Evolutionary conservation across 2,797 vertebrate genomes (phyloP).

Genomic region (Potorous gilbertii): DNA sequence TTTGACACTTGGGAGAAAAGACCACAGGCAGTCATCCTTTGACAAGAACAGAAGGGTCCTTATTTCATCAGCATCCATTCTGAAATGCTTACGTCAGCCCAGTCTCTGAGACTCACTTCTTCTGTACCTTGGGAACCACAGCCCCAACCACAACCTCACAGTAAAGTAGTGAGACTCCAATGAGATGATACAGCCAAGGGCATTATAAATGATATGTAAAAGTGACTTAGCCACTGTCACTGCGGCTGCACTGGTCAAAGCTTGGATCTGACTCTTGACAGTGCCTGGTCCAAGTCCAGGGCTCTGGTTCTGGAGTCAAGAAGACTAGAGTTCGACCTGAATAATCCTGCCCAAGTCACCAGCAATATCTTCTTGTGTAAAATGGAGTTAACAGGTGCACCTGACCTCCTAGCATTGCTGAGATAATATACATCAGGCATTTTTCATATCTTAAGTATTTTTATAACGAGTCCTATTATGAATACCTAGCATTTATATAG

Average conservation of each 20-base stretch:
- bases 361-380: not conserved
- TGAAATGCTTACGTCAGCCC: too few species aligned
- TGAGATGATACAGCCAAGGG: too few species aligned
- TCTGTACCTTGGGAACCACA: too few species aligned
- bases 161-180: not conserved
- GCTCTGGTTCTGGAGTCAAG: not conserved
- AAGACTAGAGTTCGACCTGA: not conserved
- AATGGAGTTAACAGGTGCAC: not conserved
- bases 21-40: too few species aligned
- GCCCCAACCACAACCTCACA: not conserved
- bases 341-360: not conserved
- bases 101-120: too few species aligned
- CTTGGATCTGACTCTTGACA: not conserved
- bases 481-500: not conserved
- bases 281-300: not conserved
- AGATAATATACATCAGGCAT: not conserved
- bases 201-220: too few species aligned
- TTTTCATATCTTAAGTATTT: not conserved
- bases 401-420: not conserved
- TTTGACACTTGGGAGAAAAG: too few species aligned
- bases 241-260: not conserved
- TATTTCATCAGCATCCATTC: too few species aligned
- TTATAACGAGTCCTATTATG: not conserved
- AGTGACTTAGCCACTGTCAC: not conserved
- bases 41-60: too few species aligned